Evolutionary conservation across 2,888 invertebrate species (phyloP), one percentile per base, ranked within the genome.

Genomic region (Baccha elongata): DNA sequence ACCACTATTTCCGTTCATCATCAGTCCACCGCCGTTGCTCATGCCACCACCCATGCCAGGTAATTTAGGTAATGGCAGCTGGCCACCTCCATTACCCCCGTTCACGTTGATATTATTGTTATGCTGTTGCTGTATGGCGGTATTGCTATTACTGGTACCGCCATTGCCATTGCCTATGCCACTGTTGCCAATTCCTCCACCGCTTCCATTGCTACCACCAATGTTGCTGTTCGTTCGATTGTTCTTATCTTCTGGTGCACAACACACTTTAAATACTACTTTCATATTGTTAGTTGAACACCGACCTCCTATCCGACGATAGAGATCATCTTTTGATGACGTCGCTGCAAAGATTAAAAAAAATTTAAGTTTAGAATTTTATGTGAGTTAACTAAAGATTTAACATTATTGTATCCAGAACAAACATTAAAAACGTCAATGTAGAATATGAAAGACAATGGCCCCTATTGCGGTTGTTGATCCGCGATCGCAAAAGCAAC

Each of bases 261-360:
- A 97, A 92, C 97, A 97, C 73, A 97, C 97, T 91, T 97, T 97
- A 92, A 98, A 98, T 80, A 98, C 96, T 87, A 98, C 95, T 93
- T 97, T 97, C 98, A 98, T 98, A 91, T 98, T 97, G 91, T 98
- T 95, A 87, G 95, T 95, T 86, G 95, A 94, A 92, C 98, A 98
- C 85, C 97, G 94, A 84, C 98, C 97, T 65, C 98, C 98, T 91
- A 97, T 96, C 89, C 97, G 94, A 91, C 97, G 93, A 90, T 97
- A 96, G 88, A 98, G 92, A 89, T 97, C 97, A 90, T 97, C 97
- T 91, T 96, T 96, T 86, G 97, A 97, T 85, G 97, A 97, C 87
- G 97, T 98, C 85, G 97, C 96, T 94, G 93, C 90, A 84, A 75
- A 35, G 2, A 13, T 15, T n/a, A 3, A n/a, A 48, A 6, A 23